Evolutionary conservation across 2,888 invertebrate genomes (phyloP), one percentile per base, ranked within the genome.

Genomic region (Thalpophila matura): DNA sequence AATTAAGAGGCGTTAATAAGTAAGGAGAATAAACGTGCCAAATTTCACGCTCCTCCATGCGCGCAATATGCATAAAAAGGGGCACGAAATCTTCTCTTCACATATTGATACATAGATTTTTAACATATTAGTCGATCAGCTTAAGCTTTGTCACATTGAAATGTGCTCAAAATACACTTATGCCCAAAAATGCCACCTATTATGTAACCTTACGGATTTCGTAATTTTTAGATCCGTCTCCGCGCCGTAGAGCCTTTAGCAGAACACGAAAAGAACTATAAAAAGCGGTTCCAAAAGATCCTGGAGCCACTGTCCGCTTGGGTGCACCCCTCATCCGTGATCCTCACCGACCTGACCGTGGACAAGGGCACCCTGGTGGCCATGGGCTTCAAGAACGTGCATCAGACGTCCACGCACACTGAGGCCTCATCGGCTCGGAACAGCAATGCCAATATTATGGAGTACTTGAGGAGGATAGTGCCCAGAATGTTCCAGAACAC

Each of bases 401-500:
- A 96, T 4, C 98, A 98, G 92, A 96, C 94, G 0, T 94, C 95
- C 0, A 89, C 94, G 0, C 95, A 94, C 57, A 82, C 88, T 0
- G 94, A 94, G 9, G 91, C 93, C 4, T 92, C 93, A 55, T 87
- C 95, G 0, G 85, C 94, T 1, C 94, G 95, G 74, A 95, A 96
- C 71, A 96, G 96, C 50, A 97, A 97, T 80, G 96, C 96, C 0
- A 96, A 97, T 55, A 97, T 98, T 6, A 98, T 98, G 98, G 98
- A 98, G 83, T 98, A 98, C 85, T 90, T 98, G 70, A 94, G 98
- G 27, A 96, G 97, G 69, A 97, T 98, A 54, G 98, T 98, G 2
- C 98, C 98, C 0, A 96, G 98, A 81, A 98, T 98, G 98, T 98
- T 98, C 92, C 97, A 98, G 93, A 98, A 98, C 77, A 98, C 98